Conservation (phyloP, 2,113 vertebrate genomes). For the Boleophthalmus pectinirostris region DNA sequence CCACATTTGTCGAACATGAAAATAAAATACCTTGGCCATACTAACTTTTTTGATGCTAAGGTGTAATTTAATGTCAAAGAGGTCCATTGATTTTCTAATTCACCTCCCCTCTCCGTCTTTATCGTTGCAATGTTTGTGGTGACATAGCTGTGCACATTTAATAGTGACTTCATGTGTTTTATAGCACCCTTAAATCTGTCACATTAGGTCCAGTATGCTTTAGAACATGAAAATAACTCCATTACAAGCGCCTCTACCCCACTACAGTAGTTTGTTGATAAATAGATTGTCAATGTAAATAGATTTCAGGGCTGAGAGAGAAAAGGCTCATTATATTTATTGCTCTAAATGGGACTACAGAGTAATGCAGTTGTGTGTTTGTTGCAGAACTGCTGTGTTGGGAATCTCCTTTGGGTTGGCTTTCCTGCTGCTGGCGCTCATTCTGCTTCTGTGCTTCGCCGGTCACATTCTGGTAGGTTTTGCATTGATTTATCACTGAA, state of each 20-base stretch:
- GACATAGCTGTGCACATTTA: slow-evolving; percentile 30
- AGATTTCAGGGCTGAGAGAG: slow-evolving; percentile 17
- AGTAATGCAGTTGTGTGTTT: slow-evolving; percentile 49
- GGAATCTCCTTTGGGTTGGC: slow-evolving; percentile 91
- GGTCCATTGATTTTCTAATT: slow-evolving; percentile 56
- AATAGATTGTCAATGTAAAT: slow-evolving; percentile 21
- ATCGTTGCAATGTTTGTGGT: slow-evolving; percentile 12
- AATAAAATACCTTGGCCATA: slow-evolving; percentile 28
- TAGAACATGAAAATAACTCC: neutral
- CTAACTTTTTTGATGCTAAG: slow-evolving; percentile 49
- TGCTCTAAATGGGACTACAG: slow-evolving; percentile 11
- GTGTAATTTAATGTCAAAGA: slow-evolving; percentile 53
- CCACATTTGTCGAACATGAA: neutral
- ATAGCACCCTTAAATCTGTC: slow-evolving; percentile 39
- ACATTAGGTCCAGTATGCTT: slow-evolving; percentile 1
- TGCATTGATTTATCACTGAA: slow-evolving; percentile 12
- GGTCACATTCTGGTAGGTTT: slow-evolving; percentile 92
- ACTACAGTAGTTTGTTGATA: neutral
- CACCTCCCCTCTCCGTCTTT: slow-evolving; percentile 16
- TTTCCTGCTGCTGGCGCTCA: slow-evolving; percentile 86
- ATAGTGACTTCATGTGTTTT: slow-evolving; percentile 53
- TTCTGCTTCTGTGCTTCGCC: slow-evolving; percentile 92
- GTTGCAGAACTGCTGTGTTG: slow-evolving; percentile 85
- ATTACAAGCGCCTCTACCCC: neutral
- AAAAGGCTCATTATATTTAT: slow-evolving; percentile 33